Evolutionary conservation across 2,113 vertebrate species (phyloP).

Genomic region (Bubo bubo): DNA sequence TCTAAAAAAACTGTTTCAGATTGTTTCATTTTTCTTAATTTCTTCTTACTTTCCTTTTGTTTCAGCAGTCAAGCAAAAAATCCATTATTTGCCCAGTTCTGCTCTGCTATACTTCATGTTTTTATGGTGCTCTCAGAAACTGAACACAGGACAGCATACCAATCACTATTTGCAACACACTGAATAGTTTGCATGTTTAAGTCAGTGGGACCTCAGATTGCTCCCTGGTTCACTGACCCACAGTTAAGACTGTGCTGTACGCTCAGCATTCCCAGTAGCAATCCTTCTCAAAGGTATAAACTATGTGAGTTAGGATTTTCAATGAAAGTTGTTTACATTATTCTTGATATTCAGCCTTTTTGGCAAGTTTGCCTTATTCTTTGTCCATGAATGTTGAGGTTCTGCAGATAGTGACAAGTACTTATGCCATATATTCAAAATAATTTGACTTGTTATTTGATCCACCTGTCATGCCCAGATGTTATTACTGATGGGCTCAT

Average conservation of each 20-base stretch:
- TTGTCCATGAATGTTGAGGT: neutral
- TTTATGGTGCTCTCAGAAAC: neutral
- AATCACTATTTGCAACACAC: neutral
- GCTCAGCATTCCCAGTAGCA: neutral
- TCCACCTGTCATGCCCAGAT: neutral
- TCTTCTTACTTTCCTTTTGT: constrained; percentile 18
- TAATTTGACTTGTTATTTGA: neutral
- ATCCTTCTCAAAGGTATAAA: neutral
- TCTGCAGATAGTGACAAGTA: neutral
- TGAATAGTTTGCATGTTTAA: neutral
- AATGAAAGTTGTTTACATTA: neutral
- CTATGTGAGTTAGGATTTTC: neutral
- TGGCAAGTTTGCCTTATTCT: neutral
- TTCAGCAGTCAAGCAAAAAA: constrained; percentile 18
- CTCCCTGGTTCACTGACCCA: neutral
- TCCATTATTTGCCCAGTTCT: constrained; percentile 13
- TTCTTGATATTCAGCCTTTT: neutral
- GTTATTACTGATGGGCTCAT: neutral
- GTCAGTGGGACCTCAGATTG: neutral
- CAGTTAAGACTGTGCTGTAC: accelerated
- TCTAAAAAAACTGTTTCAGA: neutral
- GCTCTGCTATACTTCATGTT: neutral
- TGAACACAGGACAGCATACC: neutral
- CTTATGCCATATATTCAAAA: neutral
- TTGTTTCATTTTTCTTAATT: constrained; percentile 7